These are phyloP conservation scores for Notodonta dromedarius DNA, from an alignment of 2,888 invertebrate genomes.

Conservation along the genomic window DNA sequence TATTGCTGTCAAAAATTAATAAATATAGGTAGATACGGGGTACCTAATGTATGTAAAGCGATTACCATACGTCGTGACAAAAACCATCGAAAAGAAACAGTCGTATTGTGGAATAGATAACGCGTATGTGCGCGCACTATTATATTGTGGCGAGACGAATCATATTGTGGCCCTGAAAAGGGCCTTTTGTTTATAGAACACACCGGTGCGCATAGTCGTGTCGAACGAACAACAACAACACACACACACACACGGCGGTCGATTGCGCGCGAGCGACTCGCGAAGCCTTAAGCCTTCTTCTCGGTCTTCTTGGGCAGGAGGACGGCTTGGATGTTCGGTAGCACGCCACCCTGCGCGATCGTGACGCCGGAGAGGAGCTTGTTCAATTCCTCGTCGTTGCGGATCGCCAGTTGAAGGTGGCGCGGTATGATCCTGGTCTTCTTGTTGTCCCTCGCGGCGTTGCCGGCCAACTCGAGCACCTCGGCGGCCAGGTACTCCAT, in stretches of 20 bases:
- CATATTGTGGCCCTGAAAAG: slow-evolving; percentile 34
- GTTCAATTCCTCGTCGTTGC: slow-evolving; percentile 92
- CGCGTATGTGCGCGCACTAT: background rate
- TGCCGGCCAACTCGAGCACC: slow-evolving; percentile 50
- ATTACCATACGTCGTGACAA: background rate
- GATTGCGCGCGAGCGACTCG: background rate
- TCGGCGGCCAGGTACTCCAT: slow-evolving; percentile 88
- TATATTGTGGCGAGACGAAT: background rate
- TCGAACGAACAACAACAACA: background rate
- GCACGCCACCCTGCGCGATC: slow-evolving; percentile 92
- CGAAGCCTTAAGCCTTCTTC: slow-evolving; percentile 34
- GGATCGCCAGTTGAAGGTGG: slow-evolving; percentile 89
- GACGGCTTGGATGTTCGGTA: slow-evolving; percentile 91
- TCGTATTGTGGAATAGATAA: background rate
- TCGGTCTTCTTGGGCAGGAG: slow-evolving; percentile 88
- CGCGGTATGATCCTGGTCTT: slow-evolving; percentile 89
- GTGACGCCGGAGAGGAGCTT: slow-evolving; percentile 90
- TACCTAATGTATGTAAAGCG: too few species aligned
- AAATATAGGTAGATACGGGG: too few species aligned
- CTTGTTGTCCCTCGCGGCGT: slow-evolving; percentile 88
- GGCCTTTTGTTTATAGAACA: slow-evolving; percentile 18
- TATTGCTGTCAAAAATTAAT: too few species aligned
- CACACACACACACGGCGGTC: background rate
- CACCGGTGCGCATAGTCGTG: background rate
- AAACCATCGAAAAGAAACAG: slow-evolving; percentile 3